Evolutionary conservation across 2,797 vertebrate genomes (phyloP).

Genomic region (Vespertilio murinus): DNA sequence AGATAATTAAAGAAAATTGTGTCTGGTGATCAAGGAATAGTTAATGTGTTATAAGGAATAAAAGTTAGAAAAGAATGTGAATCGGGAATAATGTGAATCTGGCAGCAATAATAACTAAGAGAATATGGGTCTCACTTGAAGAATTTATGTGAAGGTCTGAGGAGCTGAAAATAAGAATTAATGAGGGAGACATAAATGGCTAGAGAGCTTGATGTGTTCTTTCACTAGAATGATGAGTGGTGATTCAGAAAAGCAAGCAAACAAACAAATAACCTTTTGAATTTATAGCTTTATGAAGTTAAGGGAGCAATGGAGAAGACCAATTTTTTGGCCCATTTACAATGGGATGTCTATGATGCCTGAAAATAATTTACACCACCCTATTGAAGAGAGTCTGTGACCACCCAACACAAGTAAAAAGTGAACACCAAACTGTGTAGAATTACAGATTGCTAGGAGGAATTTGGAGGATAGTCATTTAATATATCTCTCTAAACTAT

Average conservation of each 20-base stretch:
- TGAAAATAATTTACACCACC: not conserved
- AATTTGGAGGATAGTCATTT: not conserved
- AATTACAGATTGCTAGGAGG: not conserved
- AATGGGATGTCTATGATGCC: not conserved
- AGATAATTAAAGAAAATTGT: not conserved
- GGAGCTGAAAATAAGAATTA: not conserved
- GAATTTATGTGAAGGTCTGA: not conserved
- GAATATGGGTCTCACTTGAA: not conserved
- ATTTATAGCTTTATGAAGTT: not conserved
- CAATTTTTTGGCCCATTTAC: no score
- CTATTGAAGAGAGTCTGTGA: not conserved
- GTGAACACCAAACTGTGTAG: not conserved
- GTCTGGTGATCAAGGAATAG: not conserved
- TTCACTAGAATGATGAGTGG: not conserved
- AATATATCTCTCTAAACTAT: not conserved
- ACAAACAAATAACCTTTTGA: not conserved
- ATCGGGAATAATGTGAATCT: not conserved
- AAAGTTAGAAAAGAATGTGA: not conserved
- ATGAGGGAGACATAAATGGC: not conserved
- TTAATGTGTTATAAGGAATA: not conserved
- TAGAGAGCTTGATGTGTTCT: not conserved
- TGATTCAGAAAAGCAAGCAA: not conserved
- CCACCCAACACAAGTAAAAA: not conserved
- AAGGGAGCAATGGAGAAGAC: not conserved
- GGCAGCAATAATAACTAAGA: not conserved